Evolutionary conservation across 2,797 vertebrate genomes (phyloP), one percentile per base, ranked within the genome.

Genomic region (Sebastes itinus): DNA sequence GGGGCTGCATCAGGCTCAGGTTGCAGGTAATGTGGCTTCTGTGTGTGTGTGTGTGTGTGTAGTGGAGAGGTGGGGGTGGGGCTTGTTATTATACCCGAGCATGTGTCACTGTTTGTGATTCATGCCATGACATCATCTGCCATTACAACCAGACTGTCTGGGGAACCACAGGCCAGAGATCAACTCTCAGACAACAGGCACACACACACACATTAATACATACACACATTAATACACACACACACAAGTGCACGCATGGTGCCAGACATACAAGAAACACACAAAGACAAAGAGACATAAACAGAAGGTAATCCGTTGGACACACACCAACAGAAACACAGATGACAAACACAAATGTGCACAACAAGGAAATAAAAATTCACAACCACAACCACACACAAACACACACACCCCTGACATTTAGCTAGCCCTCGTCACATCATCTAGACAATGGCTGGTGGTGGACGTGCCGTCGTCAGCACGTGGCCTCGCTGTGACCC

Each of bases 91-190:
- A 92, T 82, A 93, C 82, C 88, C 87, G 22, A 90, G 89, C 88
- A 90, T 94, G 91, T 95, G 94, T 94, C 94, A 95, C 89, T 79
- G 87, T 92, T 92, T 93, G 89, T 93, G 94, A 94, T 94, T 94
- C 92, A 94, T 88, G 82, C 90, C 87, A 95, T 96, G 95, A 95
- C 94, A 95, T 96, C 95, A 95, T 93, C 92, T 86, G 88, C 94
- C 94, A 95, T 95, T 95, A 94, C 90, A 88, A 93, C 89, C 88
- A 93, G 91, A 93, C 92, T 87, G 93, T 94, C 94, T 94, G 93
- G 93, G 93, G 94, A 94, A 89, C 84, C 86, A 82, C 58, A 69
- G 88, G 89, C 73, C 90, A 92, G 88, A 94, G 92, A 94, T 92
- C 87, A 91, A 84, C 82, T 38, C 81, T 7, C 71, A 91, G 86